Base-by-base conservation (phyloP, 2,113 vertebrate species). In the Sturnira hondurensis region DNA sequence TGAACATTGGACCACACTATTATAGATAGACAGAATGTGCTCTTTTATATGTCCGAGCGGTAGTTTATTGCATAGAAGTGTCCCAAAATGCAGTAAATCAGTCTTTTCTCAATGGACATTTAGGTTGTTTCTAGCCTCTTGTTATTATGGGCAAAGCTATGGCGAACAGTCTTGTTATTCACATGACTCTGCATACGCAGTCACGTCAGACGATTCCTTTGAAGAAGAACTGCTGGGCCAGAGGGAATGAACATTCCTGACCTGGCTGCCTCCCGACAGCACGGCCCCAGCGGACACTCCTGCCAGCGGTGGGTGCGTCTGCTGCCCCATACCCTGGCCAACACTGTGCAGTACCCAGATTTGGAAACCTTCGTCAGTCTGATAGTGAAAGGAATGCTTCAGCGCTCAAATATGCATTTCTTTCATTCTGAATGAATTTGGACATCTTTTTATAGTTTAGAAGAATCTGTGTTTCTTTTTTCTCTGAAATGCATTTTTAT, bases 401-500 rank as follows among this genome's bases (percentile, higher is more conserved):
- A 61, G 45, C 67, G 58, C 45, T 94, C 31, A 33, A n/a, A 68
- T 74, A n/a, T 43, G 38, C 31, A 89, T 80, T 70, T 77, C 68
- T 95, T 89, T 89, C 41, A 81, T 87, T 93, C 63, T 50, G 65
- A 94, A 76, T 91, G 68, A 93, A 76, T 65, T 26, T 93, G 58
- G 74, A 13, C 56, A 43, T 77, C 28, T 61, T 73, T 89, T 52
- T 19, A 61, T 52, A 74, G 28, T 84, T 95, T 90, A 89, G 65
- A 88, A 93, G 61, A 71, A 80, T 26, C 63, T 88, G 10, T 52
- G 22, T 94, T 65, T 88, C 47, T 87, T 70, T 90, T 84, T 89
- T 45, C n/a, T 86, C 47, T 76, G 31, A 83, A 91, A 89, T 76
- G 47, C 20, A 36, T 84, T 96, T 97, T 95, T 84, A 83, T 45